Evolutionary conservation across 2,797 vertebrate genomes (phyloP), one percentile per base, ranked within the genome.

Genomic region (Xyrichtys novacula): DNA sequence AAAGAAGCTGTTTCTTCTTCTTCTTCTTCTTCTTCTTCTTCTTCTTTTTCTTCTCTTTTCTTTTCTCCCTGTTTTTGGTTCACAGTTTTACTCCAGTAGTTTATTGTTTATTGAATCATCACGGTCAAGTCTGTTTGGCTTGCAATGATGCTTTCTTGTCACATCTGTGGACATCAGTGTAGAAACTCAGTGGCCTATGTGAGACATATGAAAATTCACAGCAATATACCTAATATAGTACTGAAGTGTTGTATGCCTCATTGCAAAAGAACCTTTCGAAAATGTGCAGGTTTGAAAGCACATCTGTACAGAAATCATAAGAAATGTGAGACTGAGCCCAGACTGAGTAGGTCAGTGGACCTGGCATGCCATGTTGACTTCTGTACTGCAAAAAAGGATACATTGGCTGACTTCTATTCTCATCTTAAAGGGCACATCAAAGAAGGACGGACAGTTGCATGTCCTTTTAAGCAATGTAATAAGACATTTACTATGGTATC

Each of bases 211-310:
- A 29, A 28, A 57, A 56, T 66, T 39, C 64, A 66, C 42, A 48
- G n/a, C 22, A 38, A 39, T 39, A 19, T 56, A 22, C 43, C 64
- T 10, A 48, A 66, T 54, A 11, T 65, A 43, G 20, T 54, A 1
- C 17, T 44, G 15, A 17, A 22, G 15, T 65, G 62, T 65, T 54
- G 15, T n/a, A 26, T 54, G 39, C 17, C 28, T 54, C 22, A 54
- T 32, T 65, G 62, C 62, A 44, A 54, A 54, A 54, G 29, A 38
- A 58, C 34, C n/a, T 58, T 65, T 57, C 10, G 25, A 59, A 73
- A 56, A 49, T 62, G 23, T 58, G 20, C 44, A 26, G 39, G 25
- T 57, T 20, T 71, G 36, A 71, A 72, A 32, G 19, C 23, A 56
- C 62, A 58, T 28, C 8, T 67, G 1, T 58, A 58, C 26, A 58